Percentiles rank a stretch among this genome's conserved stretches.
Evolutionary conservation across 2,888 invertebrate species (phyloP).

Genomic region (Gerris lacustris): DNA sequence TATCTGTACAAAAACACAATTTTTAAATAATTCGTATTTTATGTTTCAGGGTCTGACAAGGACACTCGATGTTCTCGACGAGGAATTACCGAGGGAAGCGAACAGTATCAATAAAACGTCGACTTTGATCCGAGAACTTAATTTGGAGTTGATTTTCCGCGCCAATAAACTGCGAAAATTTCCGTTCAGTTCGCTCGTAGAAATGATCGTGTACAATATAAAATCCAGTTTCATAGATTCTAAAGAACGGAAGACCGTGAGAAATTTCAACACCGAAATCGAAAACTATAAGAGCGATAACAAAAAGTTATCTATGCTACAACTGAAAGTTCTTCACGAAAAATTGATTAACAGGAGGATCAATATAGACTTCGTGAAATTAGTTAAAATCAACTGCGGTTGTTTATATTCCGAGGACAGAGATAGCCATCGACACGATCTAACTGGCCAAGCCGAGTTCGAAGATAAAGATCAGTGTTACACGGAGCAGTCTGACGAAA

Average conservation of each 20-base stretch:
- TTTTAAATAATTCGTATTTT: too few relatives aligned
- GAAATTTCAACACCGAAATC: neutral
- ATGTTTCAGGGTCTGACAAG: constrained; percentile 16
- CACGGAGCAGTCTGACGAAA: too few relatives aligned
- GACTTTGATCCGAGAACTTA: constrained; percentile 16
- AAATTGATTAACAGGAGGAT: constrained; percentile 14
- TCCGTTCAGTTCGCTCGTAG: constrained; percentile 15
- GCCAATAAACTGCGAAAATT: constrained; percentile 16
- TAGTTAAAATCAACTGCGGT: constrained; percentile 17
- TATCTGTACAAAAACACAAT: too few relatives aligned
- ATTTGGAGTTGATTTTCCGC: constrained; percentile 13
- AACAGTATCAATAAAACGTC: constrained; percentile 17
- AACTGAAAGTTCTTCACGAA: constrained; percentile 12
- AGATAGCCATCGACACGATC: neutral
- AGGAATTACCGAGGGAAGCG: constrained; percentile 16
- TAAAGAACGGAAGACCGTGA: neutral
- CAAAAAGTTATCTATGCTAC: neutral
- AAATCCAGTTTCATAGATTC: neutral
- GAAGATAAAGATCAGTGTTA: too few relatives aligned
- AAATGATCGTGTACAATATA: constrained; percentile 8
- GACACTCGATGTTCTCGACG: constrained; percentile 18
- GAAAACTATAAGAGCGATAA: neutral
- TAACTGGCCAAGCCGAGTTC: too few relatives aligned
- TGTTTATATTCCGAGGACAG: neutral
- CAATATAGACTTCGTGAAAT: constrained; percentile 18